phyloP scores from a whole-genome alignment of 2,797 vertebrate genomes.

The Pangasius djambal region DNA sequence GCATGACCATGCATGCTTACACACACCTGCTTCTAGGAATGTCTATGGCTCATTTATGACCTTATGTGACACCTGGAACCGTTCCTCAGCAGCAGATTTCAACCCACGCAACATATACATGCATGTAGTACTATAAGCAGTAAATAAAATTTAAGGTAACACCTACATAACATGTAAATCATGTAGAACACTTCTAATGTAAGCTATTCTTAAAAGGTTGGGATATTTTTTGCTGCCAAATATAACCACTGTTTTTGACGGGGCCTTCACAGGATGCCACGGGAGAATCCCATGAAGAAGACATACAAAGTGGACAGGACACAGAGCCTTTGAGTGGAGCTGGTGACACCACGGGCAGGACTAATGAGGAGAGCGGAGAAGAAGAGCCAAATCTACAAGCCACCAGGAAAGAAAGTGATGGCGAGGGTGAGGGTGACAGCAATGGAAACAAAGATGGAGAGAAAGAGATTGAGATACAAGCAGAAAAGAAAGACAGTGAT shows the following conservation, averaged over 20 bases:
- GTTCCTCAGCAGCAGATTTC: constrained; percentile 20
- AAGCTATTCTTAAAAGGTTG: neutral
- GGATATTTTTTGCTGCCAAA: neutral
- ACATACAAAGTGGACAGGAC: constrained; percentile 24
- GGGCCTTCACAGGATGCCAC: constrained; percentile 48
- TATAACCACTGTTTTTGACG: neutral
- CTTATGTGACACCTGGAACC: constrained; percentile 49
- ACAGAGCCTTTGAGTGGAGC: constrained; percentile 32
- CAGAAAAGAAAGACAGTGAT: constrained; percentile 30
- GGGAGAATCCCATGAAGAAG: constrained; percentile 49
- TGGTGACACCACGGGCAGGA: neutral
- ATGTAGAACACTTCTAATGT: no score
- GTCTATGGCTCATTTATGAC: constrained; percentile 56
- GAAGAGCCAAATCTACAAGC: constrained; percentile 45
- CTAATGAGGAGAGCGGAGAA: constrained; percentile 49
- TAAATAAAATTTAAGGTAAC: neutral
- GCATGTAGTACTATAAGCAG: neutral
- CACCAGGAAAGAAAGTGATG: constrained; percentile 34
- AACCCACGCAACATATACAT: neutral
- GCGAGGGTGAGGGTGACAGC: neutral
- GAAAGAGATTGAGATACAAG: constrained; percentile 35
- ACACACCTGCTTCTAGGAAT: constrained; percentile 50
- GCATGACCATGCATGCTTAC: neutral
- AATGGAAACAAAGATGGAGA: constrained; percentile 38
- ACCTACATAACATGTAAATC: neutral